Evolutionary conservation across 2,113 vertebrate genomes (phyloP).

Genomic region (Pseudonaja textilis): DNA sequence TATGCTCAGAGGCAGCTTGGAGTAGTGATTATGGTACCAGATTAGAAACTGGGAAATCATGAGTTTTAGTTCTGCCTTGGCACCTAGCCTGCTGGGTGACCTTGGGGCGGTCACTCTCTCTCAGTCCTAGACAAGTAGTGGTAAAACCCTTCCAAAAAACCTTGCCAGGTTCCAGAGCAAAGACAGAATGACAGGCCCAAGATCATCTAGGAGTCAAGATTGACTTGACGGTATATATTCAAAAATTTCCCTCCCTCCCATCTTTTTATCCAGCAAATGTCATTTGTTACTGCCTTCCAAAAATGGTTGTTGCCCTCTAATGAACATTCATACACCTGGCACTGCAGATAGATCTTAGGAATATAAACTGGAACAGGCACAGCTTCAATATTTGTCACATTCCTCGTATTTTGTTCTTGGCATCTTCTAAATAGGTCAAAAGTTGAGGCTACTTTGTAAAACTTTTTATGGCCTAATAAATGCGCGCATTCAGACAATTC

Average conservation of each 20-base stretch:
- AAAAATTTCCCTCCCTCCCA: too few relatives aligned
- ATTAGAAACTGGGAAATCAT: too few relatives aligned
- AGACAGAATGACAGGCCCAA: too few relatives aligned
- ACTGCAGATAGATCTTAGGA: neutral
- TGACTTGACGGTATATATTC: too few relatives aligned
- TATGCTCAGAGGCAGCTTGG: too few relatives aligned
- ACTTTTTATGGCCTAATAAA: neutral
- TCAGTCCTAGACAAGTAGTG: too few relatives aligned
- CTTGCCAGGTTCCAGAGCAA: too few relatives aligned
- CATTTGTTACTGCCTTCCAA: neutral
- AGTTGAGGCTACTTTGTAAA: neutral
- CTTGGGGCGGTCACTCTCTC: too few relatives aligned
- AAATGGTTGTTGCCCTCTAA: neutral
- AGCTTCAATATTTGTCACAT: neutral
- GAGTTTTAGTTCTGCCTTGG: too few relatives aligned
- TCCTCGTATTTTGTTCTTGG: neutral
- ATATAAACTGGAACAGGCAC: neutral
- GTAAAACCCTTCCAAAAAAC: too few relatives aligned
- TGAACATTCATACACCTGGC: neutral
- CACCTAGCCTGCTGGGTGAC: too few relatives aligned
- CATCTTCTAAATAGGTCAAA: neutral
- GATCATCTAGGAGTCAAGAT: neutral
- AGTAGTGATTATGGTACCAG: too few relatives aligned
- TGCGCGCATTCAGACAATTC: neutral
- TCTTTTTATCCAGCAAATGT: neutral